Conservation (phyloP, 2,797 vertebrate species). For the Tokudaia muenninki region DNA sequence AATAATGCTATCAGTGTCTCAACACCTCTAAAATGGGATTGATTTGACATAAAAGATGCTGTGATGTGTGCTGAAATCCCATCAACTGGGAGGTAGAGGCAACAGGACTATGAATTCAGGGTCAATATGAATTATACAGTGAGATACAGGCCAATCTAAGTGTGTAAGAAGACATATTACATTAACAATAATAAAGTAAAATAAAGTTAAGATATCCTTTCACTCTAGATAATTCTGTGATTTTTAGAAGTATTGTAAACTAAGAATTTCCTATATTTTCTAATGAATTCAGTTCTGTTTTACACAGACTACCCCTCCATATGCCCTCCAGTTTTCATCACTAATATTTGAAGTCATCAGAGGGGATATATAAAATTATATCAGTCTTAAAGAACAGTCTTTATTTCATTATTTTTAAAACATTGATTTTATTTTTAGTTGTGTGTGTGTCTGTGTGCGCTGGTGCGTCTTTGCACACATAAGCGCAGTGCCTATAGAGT, state of each 20-base stretch:
- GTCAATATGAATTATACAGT: neutral
- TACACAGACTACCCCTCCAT: neutral
- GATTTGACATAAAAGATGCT: neutral
- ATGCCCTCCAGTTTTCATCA: neutral
- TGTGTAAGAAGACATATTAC: neutral
- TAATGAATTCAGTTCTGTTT: neutral
- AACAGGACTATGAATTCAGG: neutral
- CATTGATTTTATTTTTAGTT: neutral
- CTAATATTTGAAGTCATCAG: neutral
- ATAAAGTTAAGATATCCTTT: neutral
- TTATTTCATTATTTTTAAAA: neutral
- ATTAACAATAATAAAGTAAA: neutral
- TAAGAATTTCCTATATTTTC: neutral
- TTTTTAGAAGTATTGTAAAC: neutral
- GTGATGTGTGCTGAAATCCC: neutral
- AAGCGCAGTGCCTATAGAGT: neutral
- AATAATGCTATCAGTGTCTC: neutral
- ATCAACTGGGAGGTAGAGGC: neutral
- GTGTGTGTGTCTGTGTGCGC: too few relatives aligned
- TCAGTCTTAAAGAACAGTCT: neutral
- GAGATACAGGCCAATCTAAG: neutral
- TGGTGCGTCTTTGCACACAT: neutral
- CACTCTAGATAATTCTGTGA: neutral
- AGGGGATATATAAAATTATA: neutral
- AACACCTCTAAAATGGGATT: neutral